Base-by-base conservation (phyloP, 2,113 vertebrate genomes). In the Melanerpes formicivorus region DNA sequence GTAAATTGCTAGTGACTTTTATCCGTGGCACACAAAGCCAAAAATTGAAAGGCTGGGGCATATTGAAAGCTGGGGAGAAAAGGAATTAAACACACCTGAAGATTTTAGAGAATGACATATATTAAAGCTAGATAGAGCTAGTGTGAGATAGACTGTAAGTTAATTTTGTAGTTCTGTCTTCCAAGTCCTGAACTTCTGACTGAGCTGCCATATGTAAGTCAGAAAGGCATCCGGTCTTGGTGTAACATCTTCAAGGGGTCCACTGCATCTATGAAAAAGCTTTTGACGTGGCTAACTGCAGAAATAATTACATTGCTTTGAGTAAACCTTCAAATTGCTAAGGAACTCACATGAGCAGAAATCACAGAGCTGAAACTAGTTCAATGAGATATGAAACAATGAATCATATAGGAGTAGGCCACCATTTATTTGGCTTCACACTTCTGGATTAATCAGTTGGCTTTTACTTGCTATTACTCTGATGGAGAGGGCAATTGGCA, bases 351-450 rank as follows among this genome's bases (percentile, higher is more conserved):
- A 29, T 34, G 70, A 69, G 63, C 70, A 88, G 80, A 78, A 84
- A 65, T 93, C 81, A 78, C 26, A 69, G 22, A 78, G 62, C 69
- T 75, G 69, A 88, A 93, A 60, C 60, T 54, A 54, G 56, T 95
- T 95, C 93, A 87, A 83, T 80, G 76, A 93, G 58, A 79, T 90
- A 75, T 94, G 90, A 96, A 96, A 62, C 44, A 65, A n/a, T 58
- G 58, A 84, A 84, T 84, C 63, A 30, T 34, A 32, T 32, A 62
- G 70, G 37, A 83, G 4, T 58, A 78, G 44, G 22, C 15, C 40
- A 40, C 80, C 66, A 81, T 95, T 95, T 88, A 87, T 86, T 88
- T n/a, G 59, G n/a, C 63, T 91, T 93, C 86, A 90, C 88, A 88
- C 86, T 55, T 86, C 77, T 95, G 73, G 63, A 70, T 81, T 94